Evolutionary conservation across 92 coral and sea anemone species (phyloP).

Genomic region (Palythoa heliodiscus): DNA sequence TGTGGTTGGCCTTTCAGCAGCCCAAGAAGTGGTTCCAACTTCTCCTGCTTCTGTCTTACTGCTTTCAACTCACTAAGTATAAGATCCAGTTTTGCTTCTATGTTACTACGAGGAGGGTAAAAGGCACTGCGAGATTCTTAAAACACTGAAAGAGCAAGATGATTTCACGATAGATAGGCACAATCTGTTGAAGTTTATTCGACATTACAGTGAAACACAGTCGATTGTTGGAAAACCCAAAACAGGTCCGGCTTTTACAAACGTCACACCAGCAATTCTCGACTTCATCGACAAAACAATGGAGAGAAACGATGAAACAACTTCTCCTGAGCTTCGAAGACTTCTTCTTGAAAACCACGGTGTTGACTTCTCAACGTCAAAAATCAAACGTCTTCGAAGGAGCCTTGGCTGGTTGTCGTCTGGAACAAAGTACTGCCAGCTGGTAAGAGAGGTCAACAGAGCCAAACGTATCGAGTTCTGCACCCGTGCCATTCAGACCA

Average conservation of each 20-base stretch:
- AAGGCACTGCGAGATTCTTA: constrained; percentile 1
- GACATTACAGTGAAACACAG: background rate
- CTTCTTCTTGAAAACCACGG: background rate
- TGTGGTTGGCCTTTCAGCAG: too few relatives aligned
- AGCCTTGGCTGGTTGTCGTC: constrained; percentile 37
- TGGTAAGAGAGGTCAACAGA: constrained; percentile 30
- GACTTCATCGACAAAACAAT: constrained; percentile 12
- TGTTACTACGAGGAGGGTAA: too few relatives aligned
- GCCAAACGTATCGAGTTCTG: constrained; percentile 21
- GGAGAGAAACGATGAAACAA: constrained; percentile 36
- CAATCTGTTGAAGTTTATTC: background rate
- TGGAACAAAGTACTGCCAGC: constrained; percentile 39
- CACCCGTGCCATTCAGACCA: background rate
- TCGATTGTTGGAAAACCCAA: constrained; percentile 7
- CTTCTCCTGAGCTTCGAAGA: constrained; percentile 9
- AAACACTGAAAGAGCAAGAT: background rate
- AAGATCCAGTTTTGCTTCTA: too few relatives aligned
- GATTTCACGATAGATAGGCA: background rate
- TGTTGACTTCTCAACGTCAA: constrained; percentile 21
- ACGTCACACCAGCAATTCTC: background rate
- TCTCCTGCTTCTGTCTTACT: too few relatives aligned
- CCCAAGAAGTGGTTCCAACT: too few relatives aligned
- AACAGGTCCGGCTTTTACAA: background rate
- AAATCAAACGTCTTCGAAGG: constrained; percentile 14
- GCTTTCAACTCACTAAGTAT: too few relatives aligned